A percentile compares a stretch with the other conserved stretches of the same genome.
Evolutionary conservation across 2,888 invertebrate genomes (phyloP).

Genomic region (Xanthia togata): DNA sequence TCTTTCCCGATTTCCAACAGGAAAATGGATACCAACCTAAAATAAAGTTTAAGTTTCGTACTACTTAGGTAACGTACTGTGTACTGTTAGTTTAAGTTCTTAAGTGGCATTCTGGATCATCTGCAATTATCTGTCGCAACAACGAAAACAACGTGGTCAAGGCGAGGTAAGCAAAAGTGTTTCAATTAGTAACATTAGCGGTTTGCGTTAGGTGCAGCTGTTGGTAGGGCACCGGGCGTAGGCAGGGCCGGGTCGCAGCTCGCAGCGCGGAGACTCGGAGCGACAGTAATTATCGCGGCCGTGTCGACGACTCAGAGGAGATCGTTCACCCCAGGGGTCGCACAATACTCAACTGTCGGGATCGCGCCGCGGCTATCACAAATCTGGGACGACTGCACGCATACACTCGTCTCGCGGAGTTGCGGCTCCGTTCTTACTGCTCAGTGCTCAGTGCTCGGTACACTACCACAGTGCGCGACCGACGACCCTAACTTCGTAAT

Average conservation of each 20-base stretch:
- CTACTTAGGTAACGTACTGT: not conserved
- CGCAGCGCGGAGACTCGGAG: slow-evolving; percentile 65
- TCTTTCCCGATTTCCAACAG: not conserved
- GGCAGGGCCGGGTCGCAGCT: slow-evolving; percentile 74
- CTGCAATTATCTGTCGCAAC: slow-evolving; percentile 58
- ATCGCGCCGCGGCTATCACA: slow-evolving; percentile 80
- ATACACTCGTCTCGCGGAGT: slow-evolving; percentile 61
- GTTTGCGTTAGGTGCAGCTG: slow-evolving; percentile 68
- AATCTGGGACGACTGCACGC: slow-evolving; percentile 78
- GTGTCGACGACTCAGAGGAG: slow-evolving; percentile 88
- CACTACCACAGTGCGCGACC: slow-evolving; percentile 60
- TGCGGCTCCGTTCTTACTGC: slow-evolving; percentile 10
- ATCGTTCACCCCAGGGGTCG: slow-evolving; percentile 89
- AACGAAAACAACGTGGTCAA: slow-evolving; percentile 62
- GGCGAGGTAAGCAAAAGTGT: slow-evolving; percentile 69
- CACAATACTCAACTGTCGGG: slow-evolving; percentile 85
- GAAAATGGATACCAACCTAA: not conserved
- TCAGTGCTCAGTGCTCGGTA: slow-evolving; percentile 21
- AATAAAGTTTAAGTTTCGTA: not conserved
- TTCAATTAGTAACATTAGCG: slow-evolving; percentile 75
- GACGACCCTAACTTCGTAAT: slow-evolving; percentile 69
- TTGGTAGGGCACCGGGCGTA: slow-evolving; percentile 71
- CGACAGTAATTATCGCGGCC: slow-evolving; percentile 88
- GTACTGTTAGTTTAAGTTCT: slow-evolving; percentile 17
- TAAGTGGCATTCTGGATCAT: slow-evolving; percentile 51